Conservation (phyloP, 2,113 vertebrate species). For the Lipophrys pholis region DNA sequence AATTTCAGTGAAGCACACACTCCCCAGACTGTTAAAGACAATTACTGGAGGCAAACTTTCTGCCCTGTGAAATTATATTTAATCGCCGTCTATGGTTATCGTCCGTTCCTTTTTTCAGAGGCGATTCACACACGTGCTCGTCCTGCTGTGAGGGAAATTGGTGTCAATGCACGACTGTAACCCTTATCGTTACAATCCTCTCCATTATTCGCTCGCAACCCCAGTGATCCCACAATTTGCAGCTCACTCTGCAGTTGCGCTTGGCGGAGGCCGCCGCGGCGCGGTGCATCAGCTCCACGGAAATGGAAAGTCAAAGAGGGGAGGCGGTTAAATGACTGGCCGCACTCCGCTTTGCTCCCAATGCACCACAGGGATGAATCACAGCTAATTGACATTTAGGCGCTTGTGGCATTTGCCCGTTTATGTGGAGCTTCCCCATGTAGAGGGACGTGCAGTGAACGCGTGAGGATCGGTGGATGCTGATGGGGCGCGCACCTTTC, state of each 20-base stretch:
- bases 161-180: slow-evolving; percentile 32
- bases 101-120: background rate
- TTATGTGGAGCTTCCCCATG: slow-evolving; percentile 43
- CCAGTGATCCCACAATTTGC: slow-evolving; percentile 39
- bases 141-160: slow-evolving; percentile 31
- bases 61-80: slow-evolving; percentile 12
- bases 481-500: slow-evolving; percentile 50
- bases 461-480: slow-evolving; percentile 39
- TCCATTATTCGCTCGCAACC: slow-evolving; percentile 38
- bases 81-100: background rate
- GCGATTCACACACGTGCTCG: background rate
- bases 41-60: background rate
- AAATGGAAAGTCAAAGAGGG: slow-evolving; percentile 50
- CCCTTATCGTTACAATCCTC: slow-evolving; percentile 26
- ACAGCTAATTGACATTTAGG: slow-evolving; percentile 76
- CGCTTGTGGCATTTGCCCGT: slow-evolving; percentile 75
- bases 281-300: slow-evolving; percentile 8
- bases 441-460: slow-evolving; percentile 22
- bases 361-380: slow-evolving; percentile 64
- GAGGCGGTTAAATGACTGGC: slow-evolving; percentile 46
- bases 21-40: accelerated
- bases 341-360: slow-evolving; percentile 36
- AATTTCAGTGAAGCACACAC: background rate
- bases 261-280: background rate
- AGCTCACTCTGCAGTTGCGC: slow-evolving; percentile 11